These are phyloP conservation scores for Microtus oregoni DNA, from an alignment of 2,113 vertebrate species.

Conservation along the genomic window DNA sequence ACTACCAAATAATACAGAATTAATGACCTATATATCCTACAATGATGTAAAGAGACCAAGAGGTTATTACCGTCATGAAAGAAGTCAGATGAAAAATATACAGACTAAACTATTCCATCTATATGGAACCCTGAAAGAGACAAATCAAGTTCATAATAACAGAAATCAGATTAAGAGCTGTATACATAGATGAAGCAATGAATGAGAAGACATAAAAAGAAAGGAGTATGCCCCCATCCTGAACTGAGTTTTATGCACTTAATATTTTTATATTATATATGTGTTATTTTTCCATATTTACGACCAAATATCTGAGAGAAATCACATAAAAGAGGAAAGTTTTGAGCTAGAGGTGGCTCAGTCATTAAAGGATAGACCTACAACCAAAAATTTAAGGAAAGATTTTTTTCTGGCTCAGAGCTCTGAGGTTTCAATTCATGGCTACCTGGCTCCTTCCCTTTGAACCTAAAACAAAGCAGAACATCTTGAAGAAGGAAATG, in stretches of 20 bases:
- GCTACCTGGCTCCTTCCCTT: background rate
- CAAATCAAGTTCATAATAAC: background rate
- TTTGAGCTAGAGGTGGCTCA: background rate
- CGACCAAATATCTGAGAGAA: background rate
- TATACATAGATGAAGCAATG: background rate
- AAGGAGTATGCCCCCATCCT: background rate
- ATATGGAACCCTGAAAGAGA: background rate
- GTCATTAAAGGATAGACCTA: background rate
- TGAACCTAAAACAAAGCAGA: background rate
- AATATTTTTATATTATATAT: background rate
- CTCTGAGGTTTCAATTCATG: background rate
- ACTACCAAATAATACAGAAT: background rate
- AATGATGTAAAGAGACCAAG: background rate
- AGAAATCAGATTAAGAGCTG: background rate
- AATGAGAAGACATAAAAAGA: background rate
- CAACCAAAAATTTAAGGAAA: background rate
- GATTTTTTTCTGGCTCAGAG: background rate
- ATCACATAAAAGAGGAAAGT: background rate
- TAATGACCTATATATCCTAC: background rate
- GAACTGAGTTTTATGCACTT: background rate
- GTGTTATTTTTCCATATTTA: background rate
- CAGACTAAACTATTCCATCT: background rate
- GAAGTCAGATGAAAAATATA: slow-evolving; percentile 35
- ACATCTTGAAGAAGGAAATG: background rate
- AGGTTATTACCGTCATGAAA: background rate